phyloP scores from a whole-genome alignment of 2,888 invertebrate genomes.

The Plusia festucae region DNA sequence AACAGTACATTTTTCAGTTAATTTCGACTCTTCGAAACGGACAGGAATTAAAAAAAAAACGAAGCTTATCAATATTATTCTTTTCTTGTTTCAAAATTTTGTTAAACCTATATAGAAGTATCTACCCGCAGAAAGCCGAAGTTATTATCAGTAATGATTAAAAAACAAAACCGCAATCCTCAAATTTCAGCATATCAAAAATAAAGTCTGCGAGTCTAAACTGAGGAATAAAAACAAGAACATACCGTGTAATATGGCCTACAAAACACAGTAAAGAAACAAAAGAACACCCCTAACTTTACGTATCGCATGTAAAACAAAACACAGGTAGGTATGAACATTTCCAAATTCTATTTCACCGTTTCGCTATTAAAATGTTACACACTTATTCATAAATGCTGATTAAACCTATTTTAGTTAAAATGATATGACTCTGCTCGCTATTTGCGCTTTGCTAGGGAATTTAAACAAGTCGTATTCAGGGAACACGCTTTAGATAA shows the following conservation, averaged over 20 bases:
- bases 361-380: slow-evolving; percentile 34
- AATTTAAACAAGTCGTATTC: slow-evolving; percentile 52
- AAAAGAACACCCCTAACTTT: not conserved
- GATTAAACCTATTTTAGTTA: no score
- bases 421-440: slow-evolving; percentile 49
- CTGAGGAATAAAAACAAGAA: no score
- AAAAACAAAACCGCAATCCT: no score
- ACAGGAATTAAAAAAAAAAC: not conserved
- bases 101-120: no score
- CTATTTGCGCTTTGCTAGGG: slow-evolving; percentile 40
- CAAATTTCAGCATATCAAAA: no score
- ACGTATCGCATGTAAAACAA: slow-evolving; percentile 11
- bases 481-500: slow-evolving; percentile 40
- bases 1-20: not conserved
- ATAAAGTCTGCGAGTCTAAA: no score
- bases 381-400: no score
- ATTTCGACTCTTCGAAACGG: not conserved
- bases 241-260: not conserved
- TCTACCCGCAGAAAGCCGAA: no score
- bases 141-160: no score
- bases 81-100: no score
- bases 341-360: slow-evolving; percentile 26
- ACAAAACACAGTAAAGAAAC: not conserved
- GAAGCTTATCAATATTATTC: no score
- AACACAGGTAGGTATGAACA: slow-evolving; percentile 16